These are phyloP conservation scores for Eira barbara DNA, from an alignment of 2,113 vertebrate genomes.

Conservation along the genomic window DNA sequence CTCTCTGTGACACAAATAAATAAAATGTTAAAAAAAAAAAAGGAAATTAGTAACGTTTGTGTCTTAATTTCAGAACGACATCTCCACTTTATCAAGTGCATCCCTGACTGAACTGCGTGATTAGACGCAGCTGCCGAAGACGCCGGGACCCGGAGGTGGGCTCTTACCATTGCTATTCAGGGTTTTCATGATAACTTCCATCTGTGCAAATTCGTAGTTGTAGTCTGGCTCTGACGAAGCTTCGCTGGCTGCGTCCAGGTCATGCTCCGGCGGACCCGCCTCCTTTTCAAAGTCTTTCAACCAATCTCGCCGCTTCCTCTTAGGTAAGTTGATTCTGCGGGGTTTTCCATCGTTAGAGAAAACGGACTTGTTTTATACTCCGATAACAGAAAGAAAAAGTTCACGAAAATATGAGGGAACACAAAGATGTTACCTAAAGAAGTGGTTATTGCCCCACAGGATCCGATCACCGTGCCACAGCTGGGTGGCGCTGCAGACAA, in stretches of 20 bases:
- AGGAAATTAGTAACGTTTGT: neutral
- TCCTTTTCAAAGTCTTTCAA: conserved; percentile 94
- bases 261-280: conserved; percentile 87
- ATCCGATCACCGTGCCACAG: conserved; percentile 98
- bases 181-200: conserved; percentile 99
- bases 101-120: neutral
- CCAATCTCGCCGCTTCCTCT: conserved; percentile 94
- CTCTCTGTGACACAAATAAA: neutral
- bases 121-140: neutral
- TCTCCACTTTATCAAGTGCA: neutral
- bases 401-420: neutral
- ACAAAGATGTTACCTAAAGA: conserved; percentile 90
- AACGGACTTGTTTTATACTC: conserved; percentile 29
- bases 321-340: conserved; percentile 95
- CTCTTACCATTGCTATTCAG: conserved; percentile 94
- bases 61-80: neutral
- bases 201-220: conserved; percentile 98
- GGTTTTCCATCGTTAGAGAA: conserved; percentile 10
- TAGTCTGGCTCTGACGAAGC: conserved; percentile 99
- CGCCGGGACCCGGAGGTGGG: rapidly evolving
- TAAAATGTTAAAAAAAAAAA: neutral
- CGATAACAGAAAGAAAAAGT: neutral
- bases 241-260: conserved; percentile 96
- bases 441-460: conserved; percentile 99
- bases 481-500: conserved; percentile 87